These are phyloP conservation scores for Drosophila neonasuta DNA, from an alignment of 2,888 invertebrate genomes.

Conservation along the genomic window DNA sequence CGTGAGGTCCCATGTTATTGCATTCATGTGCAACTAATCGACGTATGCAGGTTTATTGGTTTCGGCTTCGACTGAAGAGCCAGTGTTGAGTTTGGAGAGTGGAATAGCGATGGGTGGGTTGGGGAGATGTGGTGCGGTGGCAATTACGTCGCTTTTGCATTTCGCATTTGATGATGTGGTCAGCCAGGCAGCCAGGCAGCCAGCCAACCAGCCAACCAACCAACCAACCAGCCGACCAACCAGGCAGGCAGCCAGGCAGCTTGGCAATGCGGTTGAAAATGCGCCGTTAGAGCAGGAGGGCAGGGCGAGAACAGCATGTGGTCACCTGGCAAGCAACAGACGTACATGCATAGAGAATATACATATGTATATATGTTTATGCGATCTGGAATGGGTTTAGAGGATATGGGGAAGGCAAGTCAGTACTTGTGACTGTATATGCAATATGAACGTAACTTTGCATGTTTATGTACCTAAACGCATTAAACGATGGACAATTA, in stretches of 20 bases:
- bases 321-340: conserved; percentile 49
- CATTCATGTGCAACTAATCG: conserved; percentile 71
- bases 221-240: background rate
- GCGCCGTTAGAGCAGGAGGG: conserved; percentile 57
- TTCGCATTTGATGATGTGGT: conserved; percentile 72
- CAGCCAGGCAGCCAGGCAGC: conserved; percentile 41
- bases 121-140: conserved; percentile 44
- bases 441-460: conserved; percentile 57
- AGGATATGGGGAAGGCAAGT: conserved; percentile 12
- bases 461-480: conserved; percentile 60
- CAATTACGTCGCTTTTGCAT: conserved; percentile 68
- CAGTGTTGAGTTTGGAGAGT: conserved; percentile 15
- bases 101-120: background rate
- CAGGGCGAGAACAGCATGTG: conserved; percentile 61
- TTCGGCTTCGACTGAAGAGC: conserved; percentile 47
- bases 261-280: conserved; percentile 60
- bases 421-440: conserved; percentile 14
- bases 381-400: conserved; percentile 18
- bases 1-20: conserved; percentile 38
- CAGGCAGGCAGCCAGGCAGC: conserved; percentile 36
- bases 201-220: conserved; percentile 2
- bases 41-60: conserved; percentile 72
- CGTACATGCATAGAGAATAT: conserved; percentile 3
- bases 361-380: conserved; percentile 3
- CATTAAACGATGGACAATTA: conserved; percentile 65